Percentiles rank a stretch among this genome's conserved stretches.
Evolutionary conservation across 2,113 vertebrate species (phyloP).

Genomic region (Brachypodius melanocephalos): DNA sequence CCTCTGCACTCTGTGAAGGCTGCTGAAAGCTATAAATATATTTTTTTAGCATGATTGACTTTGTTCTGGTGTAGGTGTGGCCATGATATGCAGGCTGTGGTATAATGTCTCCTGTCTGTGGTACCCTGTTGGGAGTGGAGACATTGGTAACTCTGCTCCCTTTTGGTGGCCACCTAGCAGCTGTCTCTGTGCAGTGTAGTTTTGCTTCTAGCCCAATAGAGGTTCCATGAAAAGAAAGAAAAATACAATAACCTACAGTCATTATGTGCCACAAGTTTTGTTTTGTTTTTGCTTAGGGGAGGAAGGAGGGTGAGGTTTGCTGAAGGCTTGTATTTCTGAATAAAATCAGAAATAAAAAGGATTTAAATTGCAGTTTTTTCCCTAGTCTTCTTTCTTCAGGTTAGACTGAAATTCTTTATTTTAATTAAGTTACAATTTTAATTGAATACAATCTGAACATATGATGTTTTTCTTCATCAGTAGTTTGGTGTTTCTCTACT

Average conservation of each 20-base stretch:
- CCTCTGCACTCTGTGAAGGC: background rate
- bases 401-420: background rate
- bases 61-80: background rate
- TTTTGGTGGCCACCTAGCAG: background rate
- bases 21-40: background rate
- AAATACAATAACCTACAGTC: background rate
- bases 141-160: background rate
- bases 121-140: background rate
- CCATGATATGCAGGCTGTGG: background rate
- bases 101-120: background rate
- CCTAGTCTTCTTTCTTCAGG: background rate
- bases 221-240: background rate
- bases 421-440: background rate
- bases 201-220: background rate
- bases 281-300: background rate
- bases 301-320: background rate
- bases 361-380: background rate
- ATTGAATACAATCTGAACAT: background rate
- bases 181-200: background rate
- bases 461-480: rapidly evolving
- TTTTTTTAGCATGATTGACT: background rate
- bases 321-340: background rate
- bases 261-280: background rate
- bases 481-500: background rate
- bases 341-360: background rate